Evolutionary conservation across 2,888 invertebrate genomes (phyloP), one percentile per base, ranked within the genome.

Genomic region (Eupithecia subumbrata): DNA sequence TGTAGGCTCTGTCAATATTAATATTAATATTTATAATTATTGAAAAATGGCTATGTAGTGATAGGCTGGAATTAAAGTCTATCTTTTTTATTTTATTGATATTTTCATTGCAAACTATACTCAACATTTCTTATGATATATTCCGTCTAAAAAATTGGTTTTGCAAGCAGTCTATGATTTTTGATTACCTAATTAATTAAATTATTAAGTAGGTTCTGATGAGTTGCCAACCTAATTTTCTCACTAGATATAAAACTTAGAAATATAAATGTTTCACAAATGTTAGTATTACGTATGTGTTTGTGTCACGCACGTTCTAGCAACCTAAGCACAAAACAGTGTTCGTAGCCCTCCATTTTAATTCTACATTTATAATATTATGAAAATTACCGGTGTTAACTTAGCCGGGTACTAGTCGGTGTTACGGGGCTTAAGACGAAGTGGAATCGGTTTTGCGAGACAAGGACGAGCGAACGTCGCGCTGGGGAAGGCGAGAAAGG

Each of bases 161-260:
- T n/a, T 14, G 18, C 7, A 48, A n/a, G 45, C 18, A 45, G 18
- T 45, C 7, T 1, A 48, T 48, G 18, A n/a, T 52, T n/a, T 52
- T 52, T 52, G 2, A 52, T 52, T n/a, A 9, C n/a, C 8, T 52
- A 52, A n/a, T 52, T n/a, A 56, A 56, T 12, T 22, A 16, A 34
- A 9, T 34, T 8, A 34, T 34, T 64, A 18, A 18, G 5, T 63
- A 12, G 18, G 9, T 25, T 60, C 64, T 56, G 66, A 43, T 74
- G 67, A 66, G 74, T 30, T 66, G 70, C 70, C 70, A 74, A 30
- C 66, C 37, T 34, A 67, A 56, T 56, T 64, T 34, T 64, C 30
- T 64, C 30, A 64, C 34, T 64, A 64, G 30, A 34, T 34, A 34
- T 64, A 64, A 64, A 30, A 14, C 52, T 45, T 67, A 74, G 52